These are phyloP conservation scores for Zosterops japonicus DNA, from an alignment of 2,113 vertebrate species.

Conservation along the genomic window DNA sequence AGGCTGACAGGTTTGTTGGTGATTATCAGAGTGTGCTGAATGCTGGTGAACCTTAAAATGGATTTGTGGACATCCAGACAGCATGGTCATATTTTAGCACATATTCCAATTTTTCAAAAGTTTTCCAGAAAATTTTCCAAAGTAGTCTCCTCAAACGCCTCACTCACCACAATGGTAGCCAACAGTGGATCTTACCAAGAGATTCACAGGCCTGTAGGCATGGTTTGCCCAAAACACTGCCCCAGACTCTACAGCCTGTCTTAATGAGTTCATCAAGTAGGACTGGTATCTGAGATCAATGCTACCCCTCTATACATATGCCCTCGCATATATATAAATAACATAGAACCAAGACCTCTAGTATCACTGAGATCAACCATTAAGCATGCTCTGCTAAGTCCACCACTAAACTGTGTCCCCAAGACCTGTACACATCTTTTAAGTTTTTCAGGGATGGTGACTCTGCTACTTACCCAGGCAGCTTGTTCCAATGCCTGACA, in stretches of 20 bases:
- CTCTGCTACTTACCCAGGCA: neutral
- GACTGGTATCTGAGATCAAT: neutral
- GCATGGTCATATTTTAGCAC: neutral
- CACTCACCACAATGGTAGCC: too few relatives aligned
- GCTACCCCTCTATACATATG: fast-evolving
- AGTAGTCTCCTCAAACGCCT: neutral
- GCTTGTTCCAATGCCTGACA: neutral
- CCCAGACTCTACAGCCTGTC: neutral
- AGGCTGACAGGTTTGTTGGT: neutral
- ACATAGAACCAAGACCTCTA: neutral
- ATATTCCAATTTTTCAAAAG: neutral
- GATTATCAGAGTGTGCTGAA: neutral
- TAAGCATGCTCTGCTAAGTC: neutral
- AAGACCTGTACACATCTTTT: neutral
- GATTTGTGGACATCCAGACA: neutral
- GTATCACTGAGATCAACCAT: neutral
- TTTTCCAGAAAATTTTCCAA: neutral
- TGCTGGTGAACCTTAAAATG: neutral
- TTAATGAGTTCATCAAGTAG: neutral
- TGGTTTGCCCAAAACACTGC: neutral
- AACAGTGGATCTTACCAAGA: neutral
- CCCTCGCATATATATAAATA: neutral
- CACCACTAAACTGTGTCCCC: neutral
- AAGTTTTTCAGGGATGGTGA: neutral
- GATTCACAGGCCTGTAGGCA: fast-evolving